Evolutionary conservation across 2,113 vertebrate species (phyloP).

Genomic region (Rhinolophus ferrumequinum): DNA sequence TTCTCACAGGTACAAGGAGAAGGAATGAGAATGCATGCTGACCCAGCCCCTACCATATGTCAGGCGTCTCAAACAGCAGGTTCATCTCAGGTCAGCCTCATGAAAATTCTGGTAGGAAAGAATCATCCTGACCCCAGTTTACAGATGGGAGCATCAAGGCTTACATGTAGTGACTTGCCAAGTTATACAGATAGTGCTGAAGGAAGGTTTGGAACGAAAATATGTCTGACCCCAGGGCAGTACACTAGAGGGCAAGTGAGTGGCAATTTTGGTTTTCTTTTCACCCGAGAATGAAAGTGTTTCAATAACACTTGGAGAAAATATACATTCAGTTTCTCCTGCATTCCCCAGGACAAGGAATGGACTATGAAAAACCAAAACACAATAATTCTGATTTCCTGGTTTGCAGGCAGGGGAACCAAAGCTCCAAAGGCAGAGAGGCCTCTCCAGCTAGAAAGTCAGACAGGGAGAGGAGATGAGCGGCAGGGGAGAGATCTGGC

Average conservation of each 20-base stretch:
- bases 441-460: background rate
- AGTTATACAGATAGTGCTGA: background rate
- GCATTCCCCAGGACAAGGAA: background rate
- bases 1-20: background rate
- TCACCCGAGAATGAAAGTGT: background rate
- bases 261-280: background rate
- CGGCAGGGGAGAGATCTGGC: background rate
- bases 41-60: background rate
- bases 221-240: background rate
- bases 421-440: background rate
- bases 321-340: background rate
- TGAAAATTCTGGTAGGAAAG: background rate
- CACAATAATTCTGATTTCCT: background rate
- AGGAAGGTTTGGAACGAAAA: background rate
- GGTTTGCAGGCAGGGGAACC: background rate
- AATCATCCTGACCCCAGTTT: background rate
- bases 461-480: background rate
- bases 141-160: background rate
- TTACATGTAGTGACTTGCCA: background rate
- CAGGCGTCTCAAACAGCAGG: background rate
- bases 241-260: background rate
- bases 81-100: conserved; percentile 6
- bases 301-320: background rate
- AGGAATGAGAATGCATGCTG: background rate
- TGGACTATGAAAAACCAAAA: background rate